Conservation (phyloP, 2,888 invertebrate species). For the Perizoma affinitatum region DNA sequence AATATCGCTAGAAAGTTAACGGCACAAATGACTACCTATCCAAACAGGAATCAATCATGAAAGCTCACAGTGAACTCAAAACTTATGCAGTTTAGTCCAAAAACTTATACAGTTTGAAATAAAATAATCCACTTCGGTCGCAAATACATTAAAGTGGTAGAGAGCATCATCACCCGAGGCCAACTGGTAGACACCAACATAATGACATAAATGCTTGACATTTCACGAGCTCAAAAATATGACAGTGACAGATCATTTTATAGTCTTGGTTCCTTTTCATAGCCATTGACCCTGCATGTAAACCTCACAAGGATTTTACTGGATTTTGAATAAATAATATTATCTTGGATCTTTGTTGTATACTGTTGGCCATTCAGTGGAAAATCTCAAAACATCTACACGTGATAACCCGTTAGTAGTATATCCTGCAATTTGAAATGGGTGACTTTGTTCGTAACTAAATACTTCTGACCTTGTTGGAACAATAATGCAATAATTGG, state of each 20-base stretch:
- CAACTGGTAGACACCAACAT: conserved; percentile 25
- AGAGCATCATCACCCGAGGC: conserved; percentile 42
- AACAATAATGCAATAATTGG: too few species aligned
- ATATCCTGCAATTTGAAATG: too few species aligned
- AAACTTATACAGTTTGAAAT: conserved; percentile 24
- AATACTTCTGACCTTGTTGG: too few species aligned
- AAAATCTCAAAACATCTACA: too few species aligned
- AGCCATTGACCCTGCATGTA: conserved; percentile 12
- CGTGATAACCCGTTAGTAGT: too few species aligned
- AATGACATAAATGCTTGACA: conserved; percentile 15
- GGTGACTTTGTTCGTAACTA: too few species aligned
- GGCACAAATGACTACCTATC: conserved; percentile 26
- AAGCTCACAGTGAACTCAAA: conserved; percentile 18
- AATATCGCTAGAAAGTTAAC: conserved; percentile 16
- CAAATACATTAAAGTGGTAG: conserved; percentile 11
- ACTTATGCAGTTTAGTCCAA: conserved; percentile 11
- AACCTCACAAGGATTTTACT: too few species aligned
- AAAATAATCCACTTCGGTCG: conserved; percentile 14
- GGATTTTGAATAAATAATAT: too few species aligned
- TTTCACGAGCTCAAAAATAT: conserved; percentile 17
- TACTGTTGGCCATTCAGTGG: background rate
- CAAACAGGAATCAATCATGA: conserved; percentile 29
- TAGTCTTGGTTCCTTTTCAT: conserved; percentile 12
- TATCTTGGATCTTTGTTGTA: conserved; percentile 1
- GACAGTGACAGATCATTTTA: conserved; percentile 24